Base-by-base conservation (phyloP, 1,140 invertebrate genomes). In the Ephestia elutella region DNA sequence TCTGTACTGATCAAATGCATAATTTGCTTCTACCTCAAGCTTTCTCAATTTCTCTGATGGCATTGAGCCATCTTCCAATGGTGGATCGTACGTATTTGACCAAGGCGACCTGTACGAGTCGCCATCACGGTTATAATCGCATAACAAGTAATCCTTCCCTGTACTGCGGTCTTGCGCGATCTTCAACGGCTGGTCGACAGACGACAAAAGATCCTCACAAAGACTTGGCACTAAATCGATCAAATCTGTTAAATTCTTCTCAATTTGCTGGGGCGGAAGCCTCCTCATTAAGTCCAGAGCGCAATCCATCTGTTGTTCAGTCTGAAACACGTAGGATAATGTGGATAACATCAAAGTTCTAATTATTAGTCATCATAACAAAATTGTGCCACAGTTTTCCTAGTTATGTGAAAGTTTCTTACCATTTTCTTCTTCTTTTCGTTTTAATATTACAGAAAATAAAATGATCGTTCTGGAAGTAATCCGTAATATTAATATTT, bases 101-200 rank as follows among this genome's bases (percentile, higher is more conserved):
- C 99, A 99, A 8, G 99, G 98, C 32, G 98, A 99, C 68, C 98
- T 94, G 87, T 99, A 99, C 13, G 98, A 99, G 89, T 99, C 98
- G 19, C 98, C 98, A 90, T 99, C 98, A 80, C 99, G 92, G 55
- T 87, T 99, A 80, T 99, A 99, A 91, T 99, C 99, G 90, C 99
- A 99, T 2, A 99, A 89, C 56, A 99, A 90, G 90, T 99, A 99
- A 87, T 99, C 98, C 89, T 97, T 98, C 28, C 98, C 97, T 61
- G 93, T 94, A 73, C 94, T 94, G 80, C 96, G 96, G 86, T 99
- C 98, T 86, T 97, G 93, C 57, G 97, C 97, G 72, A 99, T 97
- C 92, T 99, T 99, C 54, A 99, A 89, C 10, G 98, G 98, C 87
- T 99, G 98, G 89, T 99, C 98, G 20, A 99, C 98, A 0, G 98